Percentiles rank a stretch among this genome's conserved stretches.
phyloP scores from a whole-genome alignment of 2,888 invertebrate species.

The Ichneumoninae sp. region DNA sequence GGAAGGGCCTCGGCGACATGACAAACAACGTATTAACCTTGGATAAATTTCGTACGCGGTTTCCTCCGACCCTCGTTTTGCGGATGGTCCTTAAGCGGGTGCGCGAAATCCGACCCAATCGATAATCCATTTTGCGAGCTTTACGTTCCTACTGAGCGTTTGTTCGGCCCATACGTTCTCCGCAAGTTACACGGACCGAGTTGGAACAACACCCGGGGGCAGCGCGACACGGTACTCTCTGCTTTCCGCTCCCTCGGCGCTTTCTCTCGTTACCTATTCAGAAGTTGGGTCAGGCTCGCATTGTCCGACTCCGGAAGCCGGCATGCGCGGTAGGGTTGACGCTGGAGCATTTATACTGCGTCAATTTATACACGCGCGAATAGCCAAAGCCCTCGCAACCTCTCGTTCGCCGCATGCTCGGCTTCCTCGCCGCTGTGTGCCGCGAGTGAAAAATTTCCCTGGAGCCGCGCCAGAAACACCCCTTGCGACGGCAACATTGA shows the following conservation, averaged over 20 bases:
- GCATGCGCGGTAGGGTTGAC: background rate
- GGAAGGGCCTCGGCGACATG: slow-evolving; percentile 35
- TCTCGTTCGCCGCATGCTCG: background rate
- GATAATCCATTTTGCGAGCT: slow-evolving; percentile 63
- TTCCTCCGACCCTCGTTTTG: slow-evolving; percentile 4
- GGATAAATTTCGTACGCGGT: slow-evolving; percentile 49
- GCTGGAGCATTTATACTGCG: background rate
- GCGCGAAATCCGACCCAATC: slow-evolving; percentile 51
- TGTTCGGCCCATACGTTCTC: slow-evolving; percentile 1
- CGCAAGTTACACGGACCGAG: slow-evolving; percentile 29
- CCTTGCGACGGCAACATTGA: background rate
- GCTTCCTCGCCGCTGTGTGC: background rate
- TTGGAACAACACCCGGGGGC: slow-evolving; percentile 30
- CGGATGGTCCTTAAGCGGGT: slow-evolving; percentile 19
- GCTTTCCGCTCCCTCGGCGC: background rate
- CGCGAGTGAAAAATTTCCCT: slow-evolving; percentile 25
- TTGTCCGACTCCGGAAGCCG: slow-evolving; percentile 26
- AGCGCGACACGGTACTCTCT: background rate
- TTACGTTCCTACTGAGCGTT: slow-evolving; percentile 32
- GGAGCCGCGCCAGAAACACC: slow-evolving; percentile 54
- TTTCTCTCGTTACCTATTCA: slow-evolving; percentile 47
- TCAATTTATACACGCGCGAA: slow-evolving; percentile 27
- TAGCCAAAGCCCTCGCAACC: slow-evolving; percentile 17
- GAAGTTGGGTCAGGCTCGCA: slow-evolving; percentile 41
- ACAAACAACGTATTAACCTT: slow-evolving; percentile 62